A percentile compares a stretch with the other conserved stretches of the same genome.
Evolutionary conservation across 2,113 vertebrate genomes (phyloP).

Genomic region (Esox niger): DNA sequence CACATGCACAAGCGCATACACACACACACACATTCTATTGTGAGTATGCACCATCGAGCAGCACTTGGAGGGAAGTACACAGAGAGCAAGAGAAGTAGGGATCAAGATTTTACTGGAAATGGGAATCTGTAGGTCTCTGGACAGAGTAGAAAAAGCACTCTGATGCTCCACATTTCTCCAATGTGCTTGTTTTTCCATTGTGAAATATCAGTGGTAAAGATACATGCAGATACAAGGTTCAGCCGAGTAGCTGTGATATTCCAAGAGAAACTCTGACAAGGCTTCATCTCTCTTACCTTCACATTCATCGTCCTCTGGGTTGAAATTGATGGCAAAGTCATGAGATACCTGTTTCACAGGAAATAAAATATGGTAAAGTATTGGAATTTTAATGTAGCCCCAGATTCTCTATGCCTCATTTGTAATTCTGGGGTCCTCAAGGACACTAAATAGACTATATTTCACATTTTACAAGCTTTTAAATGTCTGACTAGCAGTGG

Average conservation of each 20-base stretch:
- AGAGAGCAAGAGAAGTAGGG: background rate
- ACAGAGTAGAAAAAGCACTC: conserved; percentile 6
- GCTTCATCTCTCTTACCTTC: conserved; percentile 79
- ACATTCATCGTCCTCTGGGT: conserved; percentile 89
- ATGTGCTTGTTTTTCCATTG: background rate
- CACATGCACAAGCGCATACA: background rate
- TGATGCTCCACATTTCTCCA: background rate
- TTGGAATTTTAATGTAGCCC: background rate
- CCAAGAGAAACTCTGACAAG: background rate
- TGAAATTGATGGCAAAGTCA: conserved; percentile 96
- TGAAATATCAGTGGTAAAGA: background rate
- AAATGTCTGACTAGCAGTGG: background rate
- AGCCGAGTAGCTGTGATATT: background rate
- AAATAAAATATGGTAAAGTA: conserved; percentile 14
- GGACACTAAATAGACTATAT: conserved; percentile 27
- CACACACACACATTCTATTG: conserved; percentile 8
- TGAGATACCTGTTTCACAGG: conserved; percentile 83
- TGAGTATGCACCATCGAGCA: background rate
- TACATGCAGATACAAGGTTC: too few relatives aligned
- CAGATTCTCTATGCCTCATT: background rate
- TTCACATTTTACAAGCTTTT: background rate
- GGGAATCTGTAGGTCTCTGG: conserved; percentile 1
- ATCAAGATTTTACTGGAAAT: background rate
- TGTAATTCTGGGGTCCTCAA: background rate
- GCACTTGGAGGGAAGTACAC: background rate